Percentiles rank a stretch among this genome's conserved stretches.
These are phyloP conservation scores for Eupithecia subumbrata DNA, from an alignment of 2,888 invertebrate species.

Conservation along the genomic window DNA sequence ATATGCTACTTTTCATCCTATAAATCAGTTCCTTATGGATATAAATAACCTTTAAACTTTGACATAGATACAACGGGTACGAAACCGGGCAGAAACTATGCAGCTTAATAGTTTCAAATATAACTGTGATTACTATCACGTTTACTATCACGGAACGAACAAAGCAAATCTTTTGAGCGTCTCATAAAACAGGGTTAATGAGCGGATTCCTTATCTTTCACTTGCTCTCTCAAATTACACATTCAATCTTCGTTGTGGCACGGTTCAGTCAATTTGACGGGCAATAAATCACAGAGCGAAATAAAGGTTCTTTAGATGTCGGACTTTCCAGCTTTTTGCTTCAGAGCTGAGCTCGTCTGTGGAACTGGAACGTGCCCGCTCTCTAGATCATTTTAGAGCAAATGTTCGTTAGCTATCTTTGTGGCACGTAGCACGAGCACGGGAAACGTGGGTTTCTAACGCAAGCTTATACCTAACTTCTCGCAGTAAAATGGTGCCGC, in stretches of 20 bases:
- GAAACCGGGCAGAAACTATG: too few species aligned
- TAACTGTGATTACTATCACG: neutral
- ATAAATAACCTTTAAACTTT: too few species aligned
- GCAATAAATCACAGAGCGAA: slow-evolving; percentile 14
- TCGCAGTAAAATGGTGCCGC: neutral
- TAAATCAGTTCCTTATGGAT: too few species aligned
- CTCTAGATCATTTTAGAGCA: neutral
- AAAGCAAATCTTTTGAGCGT: neutral
- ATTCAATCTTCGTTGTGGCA: slow-evolving; percentile 15
- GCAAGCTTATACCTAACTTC: neutral
- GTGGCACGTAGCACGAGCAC: slow-evolving; percentile 11
- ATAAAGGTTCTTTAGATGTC: slow-evolving; percentile 4
- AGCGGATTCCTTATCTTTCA: neutral
- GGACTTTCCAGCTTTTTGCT: slow-evolving; percentile 1
- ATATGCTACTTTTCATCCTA: too few species aligned
- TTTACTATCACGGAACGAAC: neutral
- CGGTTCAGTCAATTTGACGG: slow-evolving; percentile 12
- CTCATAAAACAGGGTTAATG: slow-evolving; percentile 8
- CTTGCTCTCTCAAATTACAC: slow-evolving; percentile 1
- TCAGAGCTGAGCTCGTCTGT: neutral
- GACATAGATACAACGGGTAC: too few species aligned
- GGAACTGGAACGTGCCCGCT: neutral
- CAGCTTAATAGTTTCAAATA: neutral
- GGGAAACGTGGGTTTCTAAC: neutral
- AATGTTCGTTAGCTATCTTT: slow-evolving; percentile 3